phyloP scores from a whole-genome alignment of 2,797 vertebrate genomes.

The Ctenosaura bakeri region DNA sequence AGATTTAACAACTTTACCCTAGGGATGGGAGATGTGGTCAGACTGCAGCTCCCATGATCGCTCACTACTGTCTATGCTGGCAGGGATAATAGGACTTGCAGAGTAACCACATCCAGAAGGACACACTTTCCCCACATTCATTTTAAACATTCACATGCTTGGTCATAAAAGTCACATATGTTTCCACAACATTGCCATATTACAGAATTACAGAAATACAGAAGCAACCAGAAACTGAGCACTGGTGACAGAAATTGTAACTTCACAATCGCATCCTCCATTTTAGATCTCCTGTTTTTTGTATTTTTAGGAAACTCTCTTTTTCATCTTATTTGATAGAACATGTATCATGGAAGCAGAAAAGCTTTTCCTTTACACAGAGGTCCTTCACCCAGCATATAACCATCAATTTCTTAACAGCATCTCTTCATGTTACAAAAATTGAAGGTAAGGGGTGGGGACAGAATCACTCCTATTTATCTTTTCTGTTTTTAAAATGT shows the following conservation, averaged over 20 bases:
- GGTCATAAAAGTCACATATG: background rate
- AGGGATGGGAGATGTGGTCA: background rate
- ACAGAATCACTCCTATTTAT: background rate
- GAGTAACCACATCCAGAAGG: background rate
- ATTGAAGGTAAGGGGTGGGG: background rate
- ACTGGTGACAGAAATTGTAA: background rate
- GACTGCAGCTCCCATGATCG: background rate
- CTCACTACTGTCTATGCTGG: background rate
- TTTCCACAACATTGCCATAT: background rate
- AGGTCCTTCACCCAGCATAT: background rate
- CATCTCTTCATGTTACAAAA: background rate
- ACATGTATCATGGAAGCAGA: background rate
- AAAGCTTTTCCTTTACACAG: background rate
- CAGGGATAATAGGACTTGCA: background rate
- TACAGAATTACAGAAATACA: background rate
- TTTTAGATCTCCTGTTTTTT: background rate
- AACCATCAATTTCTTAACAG: background rate
- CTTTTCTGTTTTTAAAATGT: background rate
- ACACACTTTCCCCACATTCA: background rate
- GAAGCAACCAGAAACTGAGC: background rate
- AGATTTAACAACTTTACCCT: background rate
- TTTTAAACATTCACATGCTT: background rate
- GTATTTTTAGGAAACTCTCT: background rate
- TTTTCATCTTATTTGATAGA: background rate
- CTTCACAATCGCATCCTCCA: background rate